These are phyloP conservation scores for Drosophila baimaii DNA, from an alignment of 1,140 invertebrate genomes.

Conservation along the genomic window DNA sequence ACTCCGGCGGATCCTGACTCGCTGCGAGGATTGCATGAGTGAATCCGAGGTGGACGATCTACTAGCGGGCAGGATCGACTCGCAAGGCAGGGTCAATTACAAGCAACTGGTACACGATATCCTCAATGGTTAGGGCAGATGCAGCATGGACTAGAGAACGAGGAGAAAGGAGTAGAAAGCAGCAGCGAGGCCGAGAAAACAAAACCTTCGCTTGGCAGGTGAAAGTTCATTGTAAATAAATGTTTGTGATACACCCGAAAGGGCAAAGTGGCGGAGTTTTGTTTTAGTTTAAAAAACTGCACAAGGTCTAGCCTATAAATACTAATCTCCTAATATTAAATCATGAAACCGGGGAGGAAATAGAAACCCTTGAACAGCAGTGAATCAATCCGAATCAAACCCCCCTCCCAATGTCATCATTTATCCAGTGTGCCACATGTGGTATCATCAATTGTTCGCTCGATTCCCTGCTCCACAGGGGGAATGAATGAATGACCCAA, in stretches of 20 bases:
- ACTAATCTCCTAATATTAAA: too few species aligned
- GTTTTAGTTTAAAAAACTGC: background rate
- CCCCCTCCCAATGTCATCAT: constrained; percentile 15
- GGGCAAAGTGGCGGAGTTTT: background rate
- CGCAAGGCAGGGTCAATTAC: constrained; percentile 94
- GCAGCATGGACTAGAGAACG: background rate
- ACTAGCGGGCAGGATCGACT: constrained; percentile 95
- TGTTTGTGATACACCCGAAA: constrained; percentile 7
- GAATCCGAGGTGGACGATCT: constrained; percentile 97
- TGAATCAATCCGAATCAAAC: constrained; percentile 28
- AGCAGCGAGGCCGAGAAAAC: background rate
- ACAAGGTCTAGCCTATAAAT: background rate
- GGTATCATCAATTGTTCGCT: constrained; percentile 39
- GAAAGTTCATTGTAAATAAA: constrained; percentile 36
- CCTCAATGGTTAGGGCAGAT: constrained; percentile 14
- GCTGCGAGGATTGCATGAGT: constrained; percentile 92
- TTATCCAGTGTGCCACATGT: constrained; percentile 26
- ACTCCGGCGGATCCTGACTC: constrained; percentile 97
- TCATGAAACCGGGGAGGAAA: background rate
- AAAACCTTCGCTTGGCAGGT: constrained; percentile 7
- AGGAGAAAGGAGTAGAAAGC: background rate
- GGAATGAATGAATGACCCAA: constrained; percentile 37
- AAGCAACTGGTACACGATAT: constrained; percentile 85
- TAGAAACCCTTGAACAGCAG: background rate
- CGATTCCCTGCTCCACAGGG: constrained; percentile 4